phyloP scores from a whole-genome alignment of 1,140 invertebrate species.

The Saccostrea glomerata region DNA sequence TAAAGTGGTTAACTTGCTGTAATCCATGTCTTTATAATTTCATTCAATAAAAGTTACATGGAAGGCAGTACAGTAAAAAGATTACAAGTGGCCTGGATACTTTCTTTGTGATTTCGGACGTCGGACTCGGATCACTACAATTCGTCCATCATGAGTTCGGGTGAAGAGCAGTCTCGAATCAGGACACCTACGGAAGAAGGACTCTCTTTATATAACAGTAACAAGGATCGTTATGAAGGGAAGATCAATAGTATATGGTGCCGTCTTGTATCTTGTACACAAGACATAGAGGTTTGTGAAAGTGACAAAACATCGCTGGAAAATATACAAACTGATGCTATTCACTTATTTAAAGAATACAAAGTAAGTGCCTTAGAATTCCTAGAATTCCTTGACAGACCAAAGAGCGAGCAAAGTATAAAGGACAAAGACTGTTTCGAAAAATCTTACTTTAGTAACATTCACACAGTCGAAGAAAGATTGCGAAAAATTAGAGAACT shows the following conservation, averaged over 20 bases:
- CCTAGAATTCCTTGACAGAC: not conserved
- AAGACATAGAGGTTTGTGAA: not conserved
- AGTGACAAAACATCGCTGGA: not conserved
- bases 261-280: not conserved
- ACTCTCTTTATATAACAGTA: not conserved
- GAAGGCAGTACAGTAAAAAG: no score
- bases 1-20: no score
- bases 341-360: not conserved
- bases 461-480: no score
- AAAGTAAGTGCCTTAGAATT: not conserved
- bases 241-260: not conserved
- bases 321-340: not conserved
- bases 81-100: no score
- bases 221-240: not conserved
- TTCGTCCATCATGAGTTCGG: not conserved
- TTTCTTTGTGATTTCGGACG: no score
- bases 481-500: no score
- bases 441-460: not conserved
- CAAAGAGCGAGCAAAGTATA: not conserved
- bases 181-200: not conserved
- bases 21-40: no score
- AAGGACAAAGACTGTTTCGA: not conserved
- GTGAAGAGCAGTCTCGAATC: not conserved
- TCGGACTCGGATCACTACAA: not conserved
- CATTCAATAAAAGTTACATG: no score